Conservation (phyloP, 2,797 vertebrate genomes). For the Heliangelus exortis region DNA sequence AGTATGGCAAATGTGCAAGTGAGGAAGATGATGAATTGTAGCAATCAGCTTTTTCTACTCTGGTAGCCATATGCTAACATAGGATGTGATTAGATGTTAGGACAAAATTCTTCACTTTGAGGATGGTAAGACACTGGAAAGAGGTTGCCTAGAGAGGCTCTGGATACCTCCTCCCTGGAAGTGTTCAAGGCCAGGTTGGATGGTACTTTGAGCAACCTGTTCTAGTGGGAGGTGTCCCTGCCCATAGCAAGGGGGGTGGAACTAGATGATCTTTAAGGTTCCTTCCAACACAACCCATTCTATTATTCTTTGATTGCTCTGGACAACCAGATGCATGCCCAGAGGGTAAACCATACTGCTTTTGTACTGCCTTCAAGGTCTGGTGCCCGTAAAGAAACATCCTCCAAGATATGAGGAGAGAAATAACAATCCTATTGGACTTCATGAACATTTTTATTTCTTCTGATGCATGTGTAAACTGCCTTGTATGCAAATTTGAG, state of each 20-base stretch:
- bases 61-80: constrained; percentile 10
- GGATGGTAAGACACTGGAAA: too few relatives aligned
- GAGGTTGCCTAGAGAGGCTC: too few relatives aligned
- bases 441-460: background rate
- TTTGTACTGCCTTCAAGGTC: background rate
- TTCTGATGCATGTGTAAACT: background rate
- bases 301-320: too few relatives aligned
- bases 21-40: constrained; percentile 12
- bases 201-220: too few relatives aligned
- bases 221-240: too few relatives aligned
- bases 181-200: too few relatives aligned
- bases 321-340: background rate
- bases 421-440: background rate
- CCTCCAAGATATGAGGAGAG: background rate
- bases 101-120: too few relatives aligned
- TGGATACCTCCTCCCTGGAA: too few relatives aligned
- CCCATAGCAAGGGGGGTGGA: too few relatives aligned
- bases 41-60: background rate
- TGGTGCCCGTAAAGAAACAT: background rate
- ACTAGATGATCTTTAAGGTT: too few relatives aligned
- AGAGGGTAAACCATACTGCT: background rate
- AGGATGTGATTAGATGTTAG: background rate
- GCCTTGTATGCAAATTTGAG: background rate
- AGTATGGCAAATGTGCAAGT: constrained; percentile 2
- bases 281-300: too few relatives aligned